A percentile compares a stretch with the other conserved stretches of the same genome.
These are phyloP conservation scores for Dinomys branickii DNA, from an alignment of 2,113 vertebrate species.

Conservation along the genomic window DNA sequence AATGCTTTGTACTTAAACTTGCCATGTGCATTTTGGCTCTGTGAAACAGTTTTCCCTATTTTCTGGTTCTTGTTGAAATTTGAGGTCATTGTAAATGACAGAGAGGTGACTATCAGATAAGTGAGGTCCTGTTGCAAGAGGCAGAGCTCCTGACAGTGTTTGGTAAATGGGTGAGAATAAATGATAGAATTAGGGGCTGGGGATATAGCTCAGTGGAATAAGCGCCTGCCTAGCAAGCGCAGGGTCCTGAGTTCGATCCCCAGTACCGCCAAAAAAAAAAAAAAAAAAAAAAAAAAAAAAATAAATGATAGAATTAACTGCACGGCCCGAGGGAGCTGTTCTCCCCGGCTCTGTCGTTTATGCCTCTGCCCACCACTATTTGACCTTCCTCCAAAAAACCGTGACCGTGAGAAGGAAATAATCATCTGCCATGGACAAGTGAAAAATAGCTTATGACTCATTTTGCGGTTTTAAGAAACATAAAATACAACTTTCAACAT, in stretches of 20 bases:
- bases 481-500: slow-evolving; percentile 32
- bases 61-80: slow-evolving; percentile 47
- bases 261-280: no score
- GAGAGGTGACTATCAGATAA: slow-evolving; percentile 49
- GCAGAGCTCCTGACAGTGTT: slow-evolving; percentile 58
- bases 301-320: slow-evolving; percentile 51
- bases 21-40: neutral
- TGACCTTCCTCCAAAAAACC: slow-evolving; percentile 58
- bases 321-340: slow-evolving; percentile 15
- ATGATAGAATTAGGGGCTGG: no score
- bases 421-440: slow-evolving; percentile 24
- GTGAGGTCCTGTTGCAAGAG: neutral
- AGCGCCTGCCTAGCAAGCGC: no score
- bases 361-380: neutral
- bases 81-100: slow-evolving; percentile 53
- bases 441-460: slow-evolving; percentile 7
- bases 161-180: slow-evolving; percentile 68
- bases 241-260: no score
- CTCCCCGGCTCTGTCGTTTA: slow-evolving; percentile 49
- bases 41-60: slow-evolving; percentile 34
- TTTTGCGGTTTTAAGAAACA: slow-evolving; percentile 41
- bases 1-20: slow-evolving; percentile 6
- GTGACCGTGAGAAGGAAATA: neutral
- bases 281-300: no score
- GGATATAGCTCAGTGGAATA: no score